Evolutionary conservation across 2,797 vertebrate species (phyloP).

Genomic region (Australoheros facetus): DNA sequence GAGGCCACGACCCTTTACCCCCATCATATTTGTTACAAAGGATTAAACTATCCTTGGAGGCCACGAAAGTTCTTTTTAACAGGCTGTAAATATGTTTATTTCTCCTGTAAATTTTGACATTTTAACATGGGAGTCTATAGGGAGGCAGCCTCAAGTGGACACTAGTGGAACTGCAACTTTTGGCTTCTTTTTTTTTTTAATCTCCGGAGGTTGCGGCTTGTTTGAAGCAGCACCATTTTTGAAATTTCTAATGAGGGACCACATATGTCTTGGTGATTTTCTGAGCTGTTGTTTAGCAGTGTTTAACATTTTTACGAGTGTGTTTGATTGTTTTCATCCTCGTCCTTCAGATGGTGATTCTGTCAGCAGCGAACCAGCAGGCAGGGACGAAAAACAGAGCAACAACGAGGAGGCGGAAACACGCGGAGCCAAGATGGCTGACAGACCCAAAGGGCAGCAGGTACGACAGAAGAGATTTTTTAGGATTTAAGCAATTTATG

Average conservation of each 20-base stretch:
- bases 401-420: background rate
- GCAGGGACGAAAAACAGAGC: background rate
- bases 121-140: background rate
- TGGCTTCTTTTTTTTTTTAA: background rate
- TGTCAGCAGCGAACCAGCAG: background rate
- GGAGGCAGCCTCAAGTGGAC: background rate
- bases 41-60: background rate
- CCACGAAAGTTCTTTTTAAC: background rate
- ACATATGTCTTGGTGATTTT: background rate
- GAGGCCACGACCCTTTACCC: too few relatives aligned
- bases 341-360: constrained; percentile 1
- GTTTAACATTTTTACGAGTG: background rate
- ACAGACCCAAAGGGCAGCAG: constrained; percentile 16
- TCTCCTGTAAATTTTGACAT: background rate
- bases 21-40: background rate
- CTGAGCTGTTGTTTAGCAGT: background rate
- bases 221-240: background rate
- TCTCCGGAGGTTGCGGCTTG: background rate
- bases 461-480: constrained; percentile 13
- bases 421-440: background rate
- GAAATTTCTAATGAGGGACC: background rate
- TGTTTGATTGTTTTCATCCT: background rate
- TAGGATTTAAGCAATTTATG: background rate
- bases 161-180: background rate
- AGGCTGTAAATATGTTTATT: background rate